Evolutionary conservation across 2,797 vertebrate genomes (phyloP).

Genomic region (Carduelis carduelis): DNA sequence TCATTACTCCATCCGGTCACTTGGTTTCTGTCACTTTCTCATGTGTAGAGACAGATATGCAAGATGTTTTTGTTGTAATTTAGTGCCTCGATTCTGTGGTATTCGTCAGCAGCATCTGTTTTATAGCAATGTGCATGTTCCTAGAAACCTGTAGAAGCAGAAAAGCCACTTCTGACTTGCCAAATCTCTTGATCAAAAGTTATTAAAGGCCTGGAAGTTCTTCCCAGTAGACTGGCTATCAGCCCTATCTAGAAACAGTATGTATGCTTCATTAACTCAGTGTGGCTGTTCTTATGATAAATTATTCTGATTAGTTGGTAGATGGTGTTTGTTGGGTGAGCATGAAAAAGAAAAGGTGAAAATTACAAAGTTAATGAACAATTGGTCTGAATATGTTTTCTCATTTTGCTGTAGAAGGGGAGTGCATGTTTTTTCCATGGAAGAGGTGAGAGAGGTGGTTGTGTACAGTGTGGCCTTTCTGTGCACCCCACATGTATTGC

Average conservation of each 20-base stretch:
- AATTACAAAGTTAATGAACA: neutral
- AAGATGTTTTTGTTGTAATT: neutral
- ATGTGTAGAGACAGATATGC: neutral
- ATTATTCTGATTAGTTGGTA: neutral
- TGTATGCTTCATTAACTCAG: neutral
- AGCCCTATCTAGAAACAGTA: neutral
- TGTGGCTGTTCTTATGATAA: neutral
- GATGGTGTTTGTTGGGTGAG: neutral
- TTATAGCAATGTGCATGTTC: neutral
- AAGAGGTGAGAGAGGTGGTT: neutral
- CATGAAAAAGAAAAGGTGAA: neutral
- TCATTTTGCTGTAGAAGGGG: neutral
- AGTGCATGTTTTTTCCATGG: neutral
- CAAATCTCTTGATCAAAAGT: neutral
- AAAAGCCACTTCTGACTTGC: neutral
- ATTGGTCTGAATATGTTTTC: neutral
- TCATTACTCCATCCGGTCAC: neutral
- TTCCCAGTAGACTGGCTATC: neutral
- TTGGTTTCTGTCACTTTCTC: neutral
- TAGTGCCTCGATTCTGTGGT: neutral
- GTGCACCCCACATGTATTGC: fast-evolving
- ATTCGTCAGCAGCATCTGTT: neutral
- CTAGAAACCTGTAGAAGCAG: neutral
- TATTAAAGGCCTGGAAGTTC: neutral
- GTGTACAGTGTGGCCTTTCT: fast-evolving